Percentiles rank a stretch among this genome's conserved stretches.
These are phyloP conservation scores for Pteromalus puparum DNA, from an alignment of 1,140 invertebrate species.

Conservation along the genomic window DNA sequence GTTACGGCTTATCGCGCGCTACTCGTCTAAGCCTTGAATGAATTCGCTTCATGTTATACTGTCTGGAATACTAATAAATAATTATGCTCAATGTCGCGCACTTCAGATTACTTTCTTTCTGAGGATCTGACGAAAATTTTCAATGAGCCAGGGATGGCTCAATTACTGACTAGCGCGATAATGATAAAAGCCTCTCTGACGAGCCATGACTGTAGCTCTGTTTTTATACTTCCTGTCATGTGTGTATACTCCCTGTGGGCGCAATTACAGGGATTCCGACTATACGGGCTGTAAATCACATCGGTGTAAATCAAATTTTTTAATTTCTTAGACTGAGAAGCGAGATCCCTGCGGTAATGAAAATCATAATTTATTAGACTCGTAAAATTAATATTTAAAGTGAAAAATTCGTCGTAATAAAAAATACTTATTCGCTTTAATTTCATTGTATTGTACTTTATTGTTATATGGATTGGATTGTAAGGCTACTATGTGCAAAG, in stretches of 20 bases:
- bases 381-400: not conserved
- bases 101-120: not conserved
- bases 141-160: not conserved
- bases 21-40: not conserved
- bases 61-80: constrained; percentile 9
- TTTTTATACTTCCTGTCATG: not conserved
- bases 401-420: not conserved
- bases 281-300: not conserved
- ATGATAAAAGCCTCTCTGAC: not conserved
- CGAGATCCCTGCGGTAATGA: too few relatives aligned
- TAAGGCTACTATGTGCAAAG: constrained; percentile 64
- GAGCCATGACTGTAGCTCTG: not conserved
- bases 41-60: not conserved
- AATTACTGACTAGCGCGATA: not conserved
- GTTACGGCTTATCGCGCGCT: not conserved
- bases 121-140: not conserved
- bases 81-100: not conserved
- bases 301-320: not conserved
- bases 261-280: not conserved
- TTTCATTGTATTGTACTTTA: constrained; percentile 62
- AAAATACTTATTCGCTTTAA: constrained; percentile 40
- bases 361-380: not conserved
- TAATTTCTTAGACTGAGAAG: too few relatives aligned
- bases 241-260: not conserved
- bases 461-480: constrained; percentile 52